phyloP scores from a whole-genome alignment of 2,888 invertebrate genomes.

The Lysandra bellargus region DNA sequence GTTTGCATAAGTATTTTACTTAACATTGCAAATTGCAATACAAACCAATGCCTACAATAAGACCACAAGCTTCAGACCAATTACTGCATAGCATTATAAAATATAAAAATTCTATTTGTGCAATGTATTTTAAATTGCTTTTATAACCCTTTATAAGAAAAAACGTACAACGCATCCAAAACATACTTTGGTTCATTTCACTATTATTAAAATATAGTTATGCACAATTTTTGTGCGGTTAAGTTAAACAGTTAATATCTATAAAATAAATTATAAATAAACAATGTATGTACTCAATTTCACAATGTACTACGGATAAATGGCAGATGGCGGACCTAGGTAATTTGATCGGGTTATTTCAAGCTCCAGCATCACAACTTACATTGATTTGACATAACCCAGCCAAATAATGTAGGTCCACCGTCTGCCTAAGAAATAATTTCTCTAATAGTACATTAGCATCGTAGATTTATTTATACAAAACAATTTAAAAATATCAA shows the following conservation, averaged over 20 bases:
- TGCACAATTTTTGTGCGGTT: constrained; percentile 14
- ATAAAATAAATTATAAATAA: constrained; percentile 9
- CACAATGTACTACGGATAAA: neutral
- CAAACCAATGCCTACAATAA: neutral
- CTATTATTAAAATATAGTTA: neutral
- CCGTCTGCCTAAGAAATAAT: neutral
- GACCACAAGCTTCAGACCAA: neutral
- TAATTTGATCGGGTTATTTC: neutral
- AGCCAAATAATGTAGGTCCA: neutral
- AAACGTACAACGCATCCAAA: constrained; percentile 31
- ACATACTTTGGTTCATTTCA: constrained; percentile 1
- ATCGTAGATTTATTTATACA: constrained; percentile 9
- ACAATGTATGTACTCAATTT: neutral
- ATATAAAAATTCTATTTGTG: neutral
- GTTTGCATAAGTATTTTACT: no score
- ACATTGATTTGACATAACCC: neutral
- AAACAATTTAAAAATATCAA: constrained; percentile 1
- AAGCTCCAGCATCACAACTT: neutral
- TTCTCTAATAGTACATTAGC: neutral
- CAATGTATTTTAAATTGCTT: neutral
- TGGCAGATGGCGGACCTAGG: neutral
- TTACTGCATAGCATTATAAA: neutral
- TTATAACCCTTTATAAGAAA: constrained; percentile 5
- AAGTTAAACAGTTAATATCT: constrained; percentile 23
- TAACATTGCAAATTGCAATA: no score